phyloP scores from a whole-genome alignment of 2,113 vertebrate species.

The Mionectes macconnelli region DNA sequence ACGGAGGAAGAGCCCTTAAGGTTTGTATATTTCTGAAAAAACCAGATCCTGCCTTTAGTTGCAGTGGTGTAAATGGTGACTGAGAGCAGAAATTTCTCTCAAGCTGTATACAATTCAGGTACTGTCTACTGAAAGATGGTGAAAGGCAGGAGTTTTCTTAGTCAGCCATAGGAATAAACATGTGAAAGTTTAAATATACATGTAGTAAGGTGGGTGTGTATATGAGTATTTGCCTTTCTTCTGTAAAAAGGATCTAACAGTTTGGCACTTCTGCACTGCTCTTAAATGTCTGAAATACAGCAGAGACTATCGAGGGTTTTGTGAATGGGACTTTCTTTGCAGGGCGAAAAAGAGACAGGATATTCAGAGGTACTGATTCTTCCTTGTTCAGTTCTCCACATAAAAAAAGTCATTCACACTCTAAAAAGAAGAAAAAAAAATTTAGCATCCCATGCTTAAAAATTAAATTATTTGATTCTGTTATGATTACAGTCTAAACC shows the following conservation, averaged over 20 bases:
- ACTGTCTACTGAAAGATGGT: background rate
- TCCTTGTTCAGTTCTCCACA: background rate
- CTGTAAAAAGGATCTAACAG: background rate
- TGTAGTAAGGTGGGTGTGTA: background rate
- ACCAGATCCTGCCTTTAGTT: background rate
- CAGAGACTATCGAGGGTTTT: background rate
- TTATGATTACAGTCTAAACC: background rate
- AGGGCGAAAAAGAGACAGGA: background rate
- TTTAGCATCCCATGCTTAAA: background rate
- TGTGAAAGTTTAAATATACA: background rate
- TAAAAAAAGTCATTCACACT: background rate
- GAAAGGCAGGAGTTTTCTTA: background rate
- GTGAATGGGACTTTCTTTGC: background rate
- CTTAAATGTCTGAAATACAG: background rate
- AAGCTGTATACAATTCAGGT: background rate
- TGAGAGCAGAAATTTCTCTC: background rate
- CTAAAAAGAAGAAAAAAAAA: background rate
- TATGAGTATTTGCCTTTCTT: background rate
- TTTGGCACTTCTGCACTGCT: background rate
- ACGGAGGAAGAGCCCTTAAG: background rate
- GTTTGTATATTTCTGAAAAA: background rate
- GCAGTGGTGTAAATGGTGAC: background rate
- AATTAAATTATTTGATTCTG: background rate
- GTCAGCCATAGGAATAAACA: background rate
- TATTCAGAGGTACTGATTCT: background rate